Percentiles rank a stretch among this genome's conserved stretches.
These are phyloP conservation scores for Cydia pomonella DNA, from an alignment of 1,140 invertebrate genomes.

Conservation along the genomic window DNA sequence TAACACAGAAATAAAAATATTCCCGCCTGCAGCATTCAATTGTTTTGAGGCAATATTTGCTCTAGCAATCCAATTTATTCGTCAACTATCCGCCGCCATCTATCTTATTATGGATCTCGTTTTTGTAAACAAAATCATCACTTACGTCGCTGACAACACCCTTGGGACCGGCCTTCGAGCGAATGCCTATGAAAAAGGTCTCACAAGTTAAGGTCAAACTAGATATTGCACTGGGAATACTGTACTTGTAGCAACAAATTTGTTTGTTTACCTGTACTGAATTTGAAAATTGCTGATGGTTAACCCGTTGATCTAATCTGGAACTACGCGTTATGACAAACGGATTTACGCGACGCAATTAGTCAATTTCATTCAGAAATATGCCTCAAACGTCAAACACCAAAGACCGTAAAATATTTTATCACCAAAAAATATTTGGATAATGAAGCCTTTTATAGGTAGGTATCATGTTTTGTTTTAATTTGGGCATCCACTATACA, in stretches of 20 bases:
- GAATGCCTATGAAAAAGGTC: conserved; percentile 25
- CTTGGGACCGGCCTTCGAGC: not conserved
- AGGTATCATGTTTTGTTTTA: not conserved
- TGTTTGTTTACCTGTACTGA: not conserved
- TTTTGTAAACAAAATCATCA: conserved; percentile 32
- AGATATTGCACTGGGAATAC: conserved; percentile 11
- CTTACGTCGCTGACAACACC: conserved; percentile 26
- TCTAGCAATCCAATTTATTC: conserved; percentile 17
- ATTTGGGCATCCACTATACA: no score
- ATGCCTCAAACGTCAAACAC: no score
- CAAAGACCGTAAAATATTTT: no score
- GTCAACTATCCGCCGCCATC: conserved; percentile 13
- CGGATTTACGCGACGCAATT: no score
- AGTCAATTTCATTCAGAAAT: no score
- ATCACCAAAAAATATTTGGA: no score
- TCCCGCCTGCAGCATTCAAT: conserved; percentile 5
- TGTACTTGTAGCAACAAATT: not conserved
- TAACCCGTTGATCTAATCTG: no score
- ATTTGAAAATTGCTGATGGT: not conserved
- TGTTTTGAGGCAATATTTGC: conserved; percentile 16
- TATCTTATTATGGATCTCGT: conserved; percentile 25
- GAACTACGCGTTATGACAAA: no score
- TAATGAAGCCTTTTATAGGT: no score
- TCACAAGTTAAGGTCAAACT: conserved; percentile 17
- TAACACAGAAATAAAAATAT: not conserved